Evolutionary conservation across 2,113 vertebrate species (phyloP), one percentile per base, ranked within the genome.

Genomic region (Marmota monax): DNA sequence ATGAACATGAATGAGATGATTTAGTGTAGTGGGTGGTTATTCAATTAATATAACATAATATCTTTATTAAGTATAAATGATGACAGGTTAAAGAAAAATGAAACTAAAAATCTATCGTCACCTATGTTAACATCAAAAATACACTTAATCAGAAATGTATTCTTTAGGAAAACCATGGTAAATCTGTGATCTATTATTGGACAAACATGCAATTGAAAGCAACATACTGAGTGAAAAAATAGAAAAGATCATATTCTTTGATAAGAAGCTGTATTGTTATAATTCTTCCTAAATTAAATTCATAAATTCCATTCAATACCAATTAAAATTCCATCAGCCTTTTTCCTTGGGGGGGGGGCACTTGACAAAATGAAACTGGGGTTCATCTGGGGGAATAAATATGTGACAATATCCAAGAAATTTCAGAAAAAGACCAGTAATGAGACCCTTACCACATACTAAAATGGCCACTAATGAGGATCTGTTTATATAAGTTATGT

Each of bases 301-400:
- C 65, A 95, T 90, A 94, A 90, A 76, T 92, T 96, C 84, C 88
- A 92, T 87, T 88, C 83, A 92, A 88, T 85, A 69, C 53, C 61
- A 90, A 92, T 94, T 96, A 96, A 95, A 96, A 95, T 88, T 96
- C 61, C 53, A 92, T 95, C 77, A 88, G 69, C 23, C 22, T 69
- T 85, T 95, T 94, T 80, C 48, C 32, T 61, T 96, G 48, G 80
- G 72, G 34, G 80, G 72, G 34, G 53, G 22, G 14, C 23, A 83
- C n/a, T 70, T 97, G 80, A 96, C 76, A 97, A 96, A 96, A 95
- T 96, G 93, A 96, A 85, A 95, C 67, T 69, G 45, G 18, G 0
- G 45, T 96, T 97, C 72, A 85, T 92, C 4, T 65, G 32, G 29
- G 32, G 53, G 45, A 85, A 90, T 72, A 96, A 82, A 84, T 83